Percentiles rank a stretch among this genome's conserved stretches.
phyloP scores from a whole-genome alignment of 2,113 vertebrate species.

The human (Homo sapiens) region GRCh38 chr3:106120001-106120500 shows the following conservation, averaged over 20 bases:
- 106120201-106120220: not conserved
- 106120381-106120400: not conserved
- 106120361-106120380: not conserved
- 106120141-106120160: not conserved
- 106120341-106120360: not conserved
- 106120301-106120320: not conserved
- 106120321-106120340: not conserved
- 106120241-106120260: not conserved
- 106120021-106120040: not conserved
- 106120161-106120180: not conserved
- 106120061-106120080: not conserved
- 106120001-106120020: not conserved
- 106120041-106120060: slow-evolving; percentile 1
- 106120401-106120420: not conserved
- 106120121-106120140: not conserved
- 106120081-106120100: slow-evolving; percentile 4
- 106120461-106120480: not conserved
- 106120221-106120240: not conserved
- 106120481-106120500: not conserved
- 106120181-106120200: not conserved
- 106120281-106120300: not conserved
- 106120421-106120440: not conserved
- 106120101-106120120: not conserved
- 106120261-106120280: not conserved
- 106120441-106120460: not conserved